phyloP scores from a whole-genome alignment of 2,113 vertebrate genomes.

The Amphiprion ocellaris region DNA sequence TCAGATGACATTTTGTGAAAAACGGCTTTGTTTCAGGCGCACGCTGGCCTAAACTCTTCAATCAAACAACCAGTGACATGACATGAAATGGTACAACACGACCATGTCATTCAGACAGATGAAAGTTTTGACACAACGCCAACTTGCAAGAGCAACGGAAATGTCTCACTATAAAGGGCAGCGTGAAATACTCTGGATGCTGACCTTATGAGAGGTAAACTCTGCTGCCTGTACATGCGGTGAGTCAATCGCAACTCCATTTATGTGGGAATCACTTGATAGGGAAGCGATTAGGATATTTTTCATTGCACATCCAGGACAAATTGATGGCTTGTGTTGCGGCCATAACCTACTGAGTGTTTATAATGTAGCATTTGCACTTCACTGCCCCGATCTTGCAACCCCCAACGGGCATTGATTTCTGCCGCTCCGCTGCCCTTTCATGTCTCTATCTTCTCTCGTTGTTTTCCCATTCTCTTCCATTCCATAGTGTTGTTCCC shows the following conservation, averaged over 20 bases:
- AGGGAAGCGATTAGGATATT: constrained; percentile 55
- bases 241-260: constrained; percentile 48
- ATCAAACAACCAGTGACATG: not conserved
- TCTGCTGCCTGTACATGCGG: not conserved
- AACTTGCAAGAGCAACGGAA: not conserved
- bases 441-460: constrained; percentile 53
- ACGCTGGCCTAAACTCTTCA: not conserved
- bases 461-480: constrained; percentile 32
- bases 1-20: not conserved
- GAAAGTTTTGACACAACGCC: not conserved
- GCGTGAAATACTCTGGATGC: constrained; percentile 5
- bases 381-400: constrained; percentile 63
- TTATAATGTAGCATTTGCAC: constrained; percentile 74
- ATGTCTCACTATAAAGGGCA: not conserved
- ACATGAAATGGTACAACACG: not conserved
- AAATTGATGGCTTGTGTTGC: constrained; percentile 63
- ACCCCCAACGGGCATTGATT: constrained; percentile 74
- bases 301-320: constrained; percentile 71
- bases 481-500: constrained; percentile 21
- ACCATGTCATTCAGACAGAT: not conserved
- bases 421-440: constrained; percentile 65
- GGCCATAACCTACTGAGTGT: constrained; percentile 62
- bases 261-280: constrained; percentile 46
- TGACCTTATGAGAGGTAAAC: constrained; percentile 7
- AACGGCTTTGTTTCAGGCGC: not conserved